phyloP scores from a whole-genome alignment of 2,113 vertebrate species.

The Pithys albifrons region DNA sequence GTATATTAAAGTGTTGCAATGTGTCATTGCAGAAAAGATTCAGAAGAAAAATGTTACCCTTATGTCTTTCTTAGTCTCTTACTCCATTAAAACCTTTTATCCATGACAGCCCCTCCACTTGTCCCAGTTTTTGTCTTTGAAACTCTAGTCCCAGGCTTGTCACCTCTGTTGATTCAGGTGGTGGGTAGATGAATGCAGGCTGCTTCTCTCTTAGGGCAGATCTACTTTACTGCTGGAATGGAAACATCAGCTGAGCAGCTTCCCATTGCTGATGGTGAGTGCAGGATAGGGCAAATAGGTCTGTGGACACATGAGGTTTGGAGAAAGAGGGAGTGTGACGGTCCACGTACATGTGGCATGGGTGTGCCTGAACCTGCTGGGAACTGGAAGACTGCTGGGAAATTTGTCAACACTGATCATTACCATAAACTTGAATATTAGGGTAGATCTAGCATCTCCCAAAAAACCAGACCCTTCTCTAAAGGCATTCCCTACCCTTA shows the following conservation, averaged over 20 bases:
- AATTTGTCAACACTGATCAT: neutral
- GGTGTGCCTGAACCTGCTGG: neutral
- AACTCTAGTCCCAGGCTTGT: neutral
- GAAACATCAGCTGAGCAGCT: neutral
- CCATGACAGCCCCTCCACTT: neutral
- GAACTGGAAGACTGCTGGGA: rapidly evolving
- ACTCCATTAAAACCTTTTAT: neutral
- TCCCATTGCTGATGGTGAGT: rapidly evolving
- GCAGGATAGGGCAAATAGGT: neutral
- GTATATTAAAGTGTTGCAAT: neutral
- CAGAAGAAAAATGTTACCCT: neutral
- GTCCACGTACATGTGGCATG: neutral
- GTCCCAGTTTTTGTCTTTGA: neutral
- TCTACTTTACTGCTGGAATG: neutral
- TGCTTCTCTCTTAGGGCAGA: neutral
- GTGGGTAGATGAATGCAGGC: neutral
- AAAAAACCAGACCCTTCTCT: neutral
- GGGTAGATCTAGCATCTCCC: neutral
- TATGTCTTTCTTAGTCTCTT: neutral
- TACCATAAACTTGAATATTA: neutral
- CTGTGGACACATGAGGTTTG: neutral
- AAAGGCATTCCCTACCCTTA: neutral
- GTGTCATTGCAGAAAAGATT: neutral
- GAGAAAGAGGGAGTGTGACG: neutral
- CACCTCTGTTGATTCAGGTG: neutral